Base-by-base conservation (phyloP, 1,140 invertebrate species). In the Mactra quadrangularis region DNA sequence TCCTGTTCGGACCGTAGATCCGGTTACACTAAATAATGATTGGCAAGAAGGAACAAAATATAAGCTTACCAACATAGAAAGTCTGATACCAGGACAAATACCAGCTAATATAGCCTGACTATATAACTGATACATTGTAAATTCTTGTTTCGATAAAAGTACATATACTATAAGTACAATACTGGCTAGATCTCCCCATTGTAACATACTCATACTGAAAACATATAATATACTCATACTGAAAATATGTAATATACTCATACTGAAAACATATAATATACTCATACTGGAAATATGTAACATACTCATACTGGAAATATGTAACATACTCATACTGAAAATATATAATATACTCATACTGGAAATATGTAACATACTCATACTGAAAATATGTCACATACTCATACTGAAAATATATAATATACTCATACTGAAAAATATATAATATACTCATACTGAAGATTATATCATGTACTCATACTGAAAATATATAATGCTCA, bases 181-280 rank as follows among this genome's bases (percentile, higher is more conserved):
- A 31, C 70, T 74, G 2, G 38, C 55, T 6, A 82, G 53, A 53
- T 82, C 79, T 22, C 79, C 79, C 79, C 79, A 82, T 45, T 82
- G 79, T 66, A 74, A 38, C 13, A 74, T 13, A 33, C 68, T 75
- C 45, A 15, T 22, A 45, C 79, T 82, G 7, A 66, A 64, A 31
- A 59, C 17, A 75, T 31, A 11, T 68, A 13, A n/a, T 13, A 62
- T 31, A 62, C 25, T 29, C 25, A 62, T 62, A 7, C 31, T 57
- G 6, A 57, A 57, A 27, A 7, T n/a, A 6, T 57, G 22, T 57
- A 7, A 19, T 22, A 57, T 27, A 57, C 53, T n/a, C 7, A 57
- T n/a, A n/a, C n/a, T n/a, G n/a, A n/a, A n/a, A n/a, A n/a, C n/a
- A n/a, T n/a, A n/a, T n/a, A n/a, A n/a, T n/a, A n/a, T n/a, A n/a